A percentile compares a stretch with the other conserved stretches of the same genome.
phyloP scores from a whole-genome alignment of 1,140 invertebrate species.

The Polypedilum pembai region DNA sequence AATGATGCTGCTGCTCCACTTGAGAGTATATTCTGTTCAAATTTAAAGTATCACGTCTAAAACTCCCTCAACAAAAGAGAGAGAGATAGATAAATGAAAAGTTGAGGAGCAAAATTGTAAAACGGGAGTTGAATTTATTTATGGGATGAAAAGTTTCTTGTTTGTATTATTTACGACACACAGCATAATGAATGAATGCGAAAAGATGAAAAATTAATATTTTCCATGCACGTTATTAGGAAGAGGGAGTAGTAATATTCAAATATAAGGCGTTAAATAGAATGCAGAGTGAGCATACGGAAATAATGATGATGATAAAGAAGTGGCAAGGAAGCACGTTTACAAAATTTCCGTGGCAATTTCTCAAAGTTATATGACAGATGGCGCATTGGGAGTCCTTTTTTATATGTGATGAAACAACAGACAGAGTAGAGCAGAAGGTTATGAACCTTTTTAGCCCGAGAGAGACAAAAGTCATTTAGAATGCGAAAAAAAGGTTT shows the following conservation, averaged over 20 bases:
- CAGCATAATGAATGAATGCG: not conserved
- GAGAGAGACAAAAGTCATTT: constrained; percentile 17
- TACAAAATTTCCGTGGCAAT: not conserved
- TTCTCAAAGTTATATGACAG: constrained; percentile 21
- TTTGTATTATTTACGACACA: constrained; percentile 20
- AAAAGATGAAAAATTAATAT: not conserved
- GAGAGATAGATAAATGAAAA: not conserved
- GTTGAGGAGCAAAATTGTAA: not conserved
- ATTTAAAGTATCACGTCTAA: constrained; percentile 11
- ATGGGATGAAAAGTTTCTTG: not conserved
- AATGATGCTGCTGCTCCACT: not conserved
- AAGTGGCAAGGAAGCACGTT: constrained; percentile 8
- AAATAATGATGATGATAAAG: constrained; percentile 26
- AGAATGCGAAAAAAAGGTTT: not conserved
- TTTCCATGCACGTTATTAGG: not conserved
- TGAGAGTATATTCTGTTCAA: not conserved
- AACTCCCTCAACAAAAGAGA: not conserved
- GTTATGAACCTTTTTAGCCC: not conserved
- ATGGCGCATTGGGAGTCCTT: constrained; percentile 10
- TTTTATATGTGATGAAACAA: not conserved
- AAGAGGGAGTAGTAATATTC: constrained; percentile 21
- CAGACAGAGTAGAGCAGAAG: not conserved
- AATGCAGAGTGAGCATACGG: not conserved
- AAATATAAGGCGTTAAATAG: constrained; percentile 27
- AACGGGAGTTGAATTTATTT: not conserved